Evolutionary conservation across 2,888 invertebrate species (phyloP), one percentile per base, ranked within the genome.

Genomic region (Cerceris ruficornis): DNA sequence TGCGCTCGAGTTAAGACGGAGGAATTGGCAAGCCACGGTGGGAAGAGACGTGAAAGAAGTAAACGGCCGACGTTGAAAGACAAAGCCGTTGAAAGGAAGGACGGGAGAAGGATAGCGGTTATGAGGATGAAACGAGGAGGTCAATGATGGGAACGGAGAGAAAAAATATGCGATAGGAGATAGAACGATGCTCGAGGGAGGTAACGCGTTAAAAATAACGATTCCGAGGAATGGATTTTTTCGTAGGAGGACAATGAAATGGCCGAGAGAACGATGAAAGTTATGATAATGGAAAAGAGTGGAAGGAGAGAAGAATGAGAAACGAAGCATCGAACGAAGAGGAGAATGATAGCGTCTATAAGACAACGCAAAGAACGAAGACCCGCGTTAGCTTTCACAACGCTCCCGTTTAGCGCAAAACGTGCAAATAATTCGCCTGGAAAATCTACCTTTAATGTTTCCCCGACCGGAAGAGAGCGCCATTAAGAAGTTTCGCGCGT

Each of bases 341-440:
- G 7, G n/a, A n/a, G 13, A n/a, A n/a, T n/a, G 52, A 14, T n/a
- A 7, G 7, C 52, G 52, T 46, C 5, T 13, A 52, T n/a, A 14
- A 11, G 7, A 9, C 13, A 52, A 14, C 1, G 7, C 14, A 7
- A 52, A 61, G 73, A 77, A 80, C 80, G 82, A 77, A 52, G 58
- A 70, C 6, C 39, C 39, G 42, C 43, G 41, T 0, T 5, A 28
- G 62, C 77, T 77, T 77, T 77, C 77, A 67, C 77, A 80, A 69
- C 75, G 86, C 87, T 88, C 88, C 88, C 87, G 86, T 86, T 86
- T 85, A 79, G 80, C 80, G 71, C 80, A 65, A 79, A 28, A 76
- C 79, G 74, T 81, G 83, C 83, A 77, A 85, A 85, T 87, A 87
- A 88, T 88, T 90, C 87, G 77, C 80, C 77, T 86, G 90, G 90